Evolutionary conservation across 2,113 vertebrate genomes (phyloP).

Genomic region (Eulemur rufifrons): DNA sequence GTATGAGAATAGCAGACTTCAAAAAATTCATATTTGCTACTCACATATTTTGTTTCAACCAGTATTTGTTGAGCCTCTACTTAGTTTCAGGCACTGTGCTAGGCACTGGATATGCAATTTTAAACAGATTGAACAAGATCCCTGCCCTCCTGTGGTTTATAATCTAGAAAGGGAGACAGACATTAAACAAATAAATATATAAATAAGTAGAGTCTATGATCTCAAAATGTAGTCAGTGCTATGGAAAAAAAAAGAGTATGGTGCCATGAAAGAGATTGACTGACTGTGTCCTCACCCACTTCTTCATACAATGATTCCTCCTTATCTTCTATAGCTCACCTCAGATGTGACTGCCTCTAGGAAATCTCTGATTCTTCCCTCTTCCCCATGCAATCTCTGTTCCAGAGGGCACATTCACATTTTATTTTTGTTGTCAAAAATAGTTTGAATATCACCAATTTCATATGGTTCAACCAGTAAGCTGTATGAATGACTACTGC

Average conservation of each 20-base stretch:
- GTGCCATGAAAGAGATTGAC: neutral
- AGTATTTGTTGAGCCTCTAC: neutral
- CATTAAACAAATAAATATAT: neutral
- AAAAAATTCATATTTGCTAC: neutral
- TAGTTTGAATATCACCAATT: neutral
- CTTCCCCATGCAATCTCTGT: neutral
- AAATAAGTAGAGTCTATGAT: neutral
- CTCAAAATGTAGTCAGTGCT: neutral
- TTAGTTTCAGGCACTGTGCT: neutral
- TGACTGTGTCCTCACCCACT: rapidly evolving
- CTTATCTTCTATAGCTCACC: neutral
- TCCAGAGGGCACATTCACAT: neutral
- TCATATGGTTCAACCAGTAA: neutral
- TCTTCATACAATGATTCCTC: neutral
- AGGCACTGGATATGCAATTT: neutral
- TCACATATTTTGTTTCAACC: neutral
- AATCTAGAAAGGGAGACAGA: neutral
- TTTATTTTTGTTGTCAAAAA: neutral
- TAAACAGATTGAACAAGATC: neutral
- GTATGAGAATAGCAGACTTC: neutral
- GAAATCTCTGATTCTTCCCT: neutral
- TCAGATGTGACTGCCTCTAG: neutral
- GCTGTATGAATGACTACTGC: neutral
- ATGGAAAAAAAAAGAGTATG: neutral
- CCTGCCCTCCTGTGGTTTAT: neutral